Conservation (phyloP, 2,113 vertebrate genomes). For the Ovis aries region DNA sequence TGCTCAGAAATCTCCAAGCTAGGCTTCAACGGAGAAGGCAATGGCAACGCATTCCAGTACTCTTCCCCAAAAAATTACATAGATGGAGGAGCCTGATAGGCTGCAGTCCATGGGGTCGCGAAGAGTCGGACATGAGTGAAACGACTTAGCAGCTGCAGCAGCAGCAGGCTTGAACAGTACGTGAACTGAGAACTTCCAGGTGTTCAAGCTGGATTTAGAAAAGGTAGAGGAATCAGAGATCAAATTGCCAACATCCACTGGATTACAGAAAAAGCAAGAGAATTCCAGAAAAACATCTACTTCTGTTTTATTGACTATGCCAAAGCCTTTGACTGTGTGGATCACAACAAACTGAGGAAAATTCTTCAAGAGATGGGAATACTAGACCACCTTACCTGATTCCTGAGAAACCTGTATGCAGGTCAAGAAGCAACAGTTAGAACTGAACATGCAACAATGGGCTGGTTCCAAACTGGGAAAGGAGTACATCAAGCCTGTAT, state of each 20-base stretch:
- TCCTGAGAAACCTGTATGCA: background rate
- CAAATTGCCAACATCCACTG: background rate
- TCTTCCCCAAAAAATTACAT: too few relatives aligned
- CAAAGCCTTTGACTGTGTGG: background rate
- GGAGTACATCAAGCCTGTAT: background rate
- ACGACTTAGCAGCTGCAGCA: too few relatives aligned
- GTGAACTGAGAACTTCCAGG: background rate
- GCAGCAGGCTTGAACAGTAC: background rate
- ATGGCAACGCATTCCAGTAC: too few relatives aligned
- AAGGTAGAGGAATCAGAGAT: background rate
- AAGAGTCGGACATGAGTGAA: too few relatives aligned
- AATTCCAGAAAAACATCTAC: background rate
- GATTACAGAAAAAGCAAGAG: background rate
- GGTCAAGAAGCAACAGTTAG: background rate
- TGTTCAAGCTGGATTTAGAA: background rate
- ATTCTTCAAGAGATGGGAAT: background rate
- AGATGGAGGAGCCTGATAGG: too few relatives aligned
- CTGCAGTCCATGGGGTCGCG: too few relatives aligned
- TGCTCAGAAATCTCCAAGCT: background rate
- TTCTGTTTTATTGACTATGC: background rate
- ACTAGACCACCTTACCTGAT: background rate
- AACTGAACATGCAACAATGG: background rate
- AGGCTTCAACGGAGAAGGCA: background rate
- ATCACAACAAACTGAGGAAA: background rate
- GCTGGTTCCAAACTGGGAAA: background rate